Evolutionary conservation across 2,888 invertebrate species (phyloP), one percentile per base, ranked within the genome.

Genomic region (Helleia helle): DNA sequence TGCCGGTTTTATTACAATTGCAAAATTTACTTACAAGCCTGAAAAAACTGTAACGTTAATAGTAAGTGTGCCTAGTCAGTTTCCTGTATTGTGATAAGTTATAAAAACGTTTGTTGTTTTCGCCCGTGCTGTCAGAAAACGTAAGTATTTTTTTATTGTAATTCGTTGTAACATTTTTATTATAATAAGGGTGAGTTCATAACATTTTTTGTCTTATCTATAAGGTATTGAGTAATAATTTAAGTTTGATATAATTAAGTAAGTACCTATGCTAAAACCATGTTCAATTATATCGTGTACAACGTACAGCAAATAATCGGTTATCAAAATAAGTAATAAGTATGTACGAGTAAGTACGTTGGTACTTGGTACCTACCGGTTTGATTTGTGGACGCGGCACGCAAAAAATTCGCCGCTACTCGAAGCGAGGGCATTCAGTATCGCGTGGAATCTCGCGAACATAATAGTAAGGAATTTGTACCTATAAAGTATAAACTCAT

Each of bases 331-430:
- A 53, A 54, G 55, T 52, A 52, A 15, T 15, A 15, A 15, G 15
- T 6, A 22, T n/a, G 52, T n/a, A n/a, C n/a, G 42, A 49, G 50
- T 49, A 47, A 51, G 49, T 54, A 54, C 52, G 26, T 47, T 41
- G 41, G 25, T 52, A 52, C 65, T 47, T 41, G 41, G 25, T 52
- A 52, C 65, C 67, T 72, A 79, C 80, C 75, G 76, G 77, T 80
- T 79, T 68, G 67, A 75, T 75, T 75, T 72, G 69, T 62, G 70
- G 71, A 58, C 67, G 61, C 58, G 62, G 59, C 59, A 60, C 62
- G 69, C 73, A 80, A 83, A 83, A 81, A 83, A 79, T 61, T 77
- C 71, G 77, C 76, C 73, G 75, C 74, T 75, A 70, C 65, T 56
- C 65, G 57, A 56, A 58, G 59, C 59, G 58, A 57, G 54, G 52